A percentile compares a stretch with the other conserved stretches of the same genome.
Evolutionary conservation across 2,888 invertebrate genomes (phyloP).

Genomic region (Apodemia hepburni): DNA sequence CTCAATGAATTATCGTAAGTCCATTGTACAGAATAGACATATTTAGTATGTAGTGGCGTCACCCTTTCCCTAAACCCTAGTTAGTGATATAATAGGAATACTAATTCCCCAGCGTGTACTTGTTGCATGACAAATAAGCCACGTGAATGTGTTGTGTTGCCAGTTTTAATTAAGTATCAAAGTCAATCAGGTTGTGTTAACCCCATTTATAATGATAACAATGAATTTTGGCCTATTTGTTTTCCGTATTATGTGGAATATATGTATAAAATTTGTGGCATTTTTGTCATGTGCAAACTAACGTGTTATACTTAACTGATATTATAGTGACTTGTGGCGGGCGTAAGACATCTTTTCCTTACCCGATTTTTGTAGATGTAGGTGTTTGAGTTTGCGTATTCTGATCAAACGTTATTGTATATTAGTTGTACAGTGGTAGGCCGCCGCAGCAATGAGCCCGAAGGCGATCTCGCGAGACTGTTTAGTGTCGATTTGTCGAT

Average conservation of each 20-base stretch:
- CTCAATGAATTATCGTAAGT: conserved; percentile 75
- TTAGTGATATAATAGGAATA: conserved; percentile 66
- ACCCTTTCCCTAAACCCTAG: conserved; percentile 66
- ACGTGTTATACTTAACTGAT: conserved; percentile 71
- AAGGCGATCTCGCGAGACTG: conserved; percentile 35
- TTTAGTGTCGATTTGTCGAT: conserved; percentile 63
- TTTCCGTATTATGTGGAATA: conserved; percentile 42
- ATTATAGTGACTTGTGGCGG: conserved; percentile 74
- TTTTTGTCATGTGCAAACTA: conserved; percentile 64
- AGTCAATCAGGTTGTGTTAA: conserved; percentile 61
- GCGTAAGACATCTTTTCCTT: conserved; percentile 63
- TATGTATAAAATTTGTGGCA: conserved; percentile 45
- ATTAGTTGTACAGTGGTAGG: conserved; percentile 68
- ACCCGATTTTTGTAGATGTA: conserved; percentile 66
- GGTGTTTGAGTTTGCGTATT: conserved; percentile 73
- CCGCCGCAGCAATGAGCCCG: conserved; percentile 49
- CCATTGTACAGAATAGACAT: conserved; percentile 75
- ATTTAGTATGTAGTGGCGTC: conserved; percentile 67
- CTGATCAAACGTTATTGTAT: conserved; percentile 76
- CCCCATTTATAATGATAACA: conserved; percentile 59
- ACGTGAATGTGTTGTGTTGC: conserved; percentile 46
- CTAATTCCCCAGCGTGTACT: conserved; percentile 67
- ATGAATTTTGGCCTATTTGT: conserved; percentile 72
- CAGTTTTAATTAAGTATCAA: conserved; percentile 38
- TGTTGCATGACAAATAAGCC: conserved; percentile 65